phyloP scores from a whole-genome alignment of 2,888 invertebrate genomes.

The Abrostola triplasia region DNA sequence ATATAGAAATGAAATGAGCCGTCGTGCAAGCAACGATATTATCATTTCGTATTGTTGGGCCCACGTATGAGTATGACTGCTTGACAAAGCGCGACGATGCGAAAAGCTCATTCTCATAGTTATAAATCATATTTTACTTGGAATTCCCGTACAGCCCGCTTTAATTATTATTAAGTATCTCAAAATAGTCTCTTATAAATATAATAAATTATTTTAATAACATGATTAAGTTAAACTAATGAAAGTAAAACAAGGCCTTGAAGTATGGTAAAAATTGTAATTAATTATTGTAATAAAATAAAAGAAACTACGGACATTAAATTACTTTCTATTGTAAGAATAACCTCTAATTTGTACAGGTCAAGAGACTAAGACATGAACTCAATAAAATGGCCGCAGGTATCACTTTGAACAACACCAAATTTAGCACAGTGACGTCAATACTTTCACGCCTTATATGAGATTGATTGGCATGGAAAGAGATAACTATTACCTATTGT shows the following conservation, averaged over 20 bases:
- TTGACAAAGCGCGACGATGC: slow-evolving; percentile 57
- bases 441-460: slow-evolving; percentile 86
- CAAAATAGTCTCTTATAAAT: neutral
- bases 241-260: too few species aligned
- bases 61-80: slow-evolving; percentile 43
- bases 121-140: slow-evolving; percentile 61
- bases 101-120: slow-evolving; percentile 59
- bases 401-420: slow-evolving; percentile 69
- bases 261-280: too few species aligned
- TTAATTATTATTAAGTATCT: neutral
- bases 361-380: slow-evolving; percentile 62
- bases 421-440: slow-evolving; percentile 82
- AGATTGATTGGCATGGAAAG: slow-evolving; percentile 84
- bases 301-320: neutral
- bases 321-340: slow-evolving; percentile 11
- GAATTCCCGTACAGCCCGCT: slow-evolving; percentile 30
- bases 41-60: slow-evolving; percentile 57
- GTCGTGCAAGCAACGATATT: slow-evolving; percentile 53
- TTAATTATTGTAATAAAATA: neutral
- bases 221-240: too few species aligned
- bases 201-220: neutral
- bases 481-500: slow-evolving; percentile 80
- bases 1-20: slow-evolving; percentile 51
- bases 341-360: slow-evolving; percentile 26
- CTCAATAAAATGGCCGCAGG: slow-evolving; percentile 66